Conservation (phyloP, 2,888 invertebrate genomes). For the Drosophila kambysellisi region DNA sequence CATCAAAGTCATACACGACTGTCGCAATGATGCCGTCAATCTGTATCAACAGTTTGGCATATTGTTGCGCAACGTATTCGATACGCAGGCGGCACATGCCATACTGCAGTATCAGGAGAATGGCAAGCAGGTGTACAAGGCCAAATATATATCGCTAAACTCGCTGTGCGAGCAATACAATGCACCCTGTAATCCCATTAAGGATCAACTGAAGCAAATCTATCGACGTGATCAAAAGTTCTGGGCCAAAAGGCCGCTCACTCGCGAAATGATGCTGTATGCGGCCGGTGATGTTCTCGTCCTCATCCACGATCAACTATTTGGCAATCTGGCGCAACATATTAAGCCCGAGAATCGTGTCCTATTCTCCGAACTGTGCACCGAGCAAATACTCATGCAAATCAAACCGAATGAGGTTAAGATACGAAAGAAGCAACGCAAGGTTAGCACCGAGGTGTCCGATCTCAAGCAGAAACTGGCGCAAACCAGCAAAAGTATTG, state of each 20-base stretch:
- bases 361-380: slow-evolving; percentile 93
- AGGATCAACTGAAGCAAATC: slow-evolving; percentile 94
- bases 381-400: slow-evolving; percentile 94
- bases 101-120: slow-evolving; percentile 95
- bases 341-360: slow-evolving; percentile 90
- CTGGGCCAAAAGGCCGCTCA: slow-evolving; percentile 95
- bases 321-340: slow-evolving; percentile 89
- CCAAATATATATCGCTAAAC: slow-evolving; percentile 96
- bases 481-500: slow-evolving; percentile 93
- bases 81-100: slow-evolving; percentile 97
- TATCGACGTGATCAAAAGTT: slow-evolving; percentile 94
- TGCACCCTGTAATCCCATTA: slow-evolving; percentile 95
- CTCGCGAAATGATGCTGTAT: slow-evolving; percentile 96
- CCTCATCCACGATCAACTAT: slow-evolving; percentile 94
- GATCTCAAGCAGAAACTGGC: slow-evolving; percentile 93
- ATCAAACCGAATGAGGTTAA: slow-evolving; percentile 95
- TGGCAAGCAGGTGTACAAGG: slow-evolving; percentile 96
- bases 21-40: slow-evolving; percentile 95
- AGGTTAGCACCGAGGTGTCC: slow-evolving; percentile 95
- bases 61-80: slow-evolving; percentile 93
- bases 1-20: slow-evolving; percentile 96
- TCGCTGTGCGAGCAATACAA: slow-evolving; percentile 95
- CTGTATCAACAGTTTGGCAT: slow-evolving; percentile 94
- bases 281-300: slow-evolving; percentile 95
- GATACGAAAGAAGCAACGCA: slow-evolving; percentile 93